Evolutionary conservation across 2,113 vertebrate genomes (phyloP).

Genomic region (Coracopsis vasa): DNA sequence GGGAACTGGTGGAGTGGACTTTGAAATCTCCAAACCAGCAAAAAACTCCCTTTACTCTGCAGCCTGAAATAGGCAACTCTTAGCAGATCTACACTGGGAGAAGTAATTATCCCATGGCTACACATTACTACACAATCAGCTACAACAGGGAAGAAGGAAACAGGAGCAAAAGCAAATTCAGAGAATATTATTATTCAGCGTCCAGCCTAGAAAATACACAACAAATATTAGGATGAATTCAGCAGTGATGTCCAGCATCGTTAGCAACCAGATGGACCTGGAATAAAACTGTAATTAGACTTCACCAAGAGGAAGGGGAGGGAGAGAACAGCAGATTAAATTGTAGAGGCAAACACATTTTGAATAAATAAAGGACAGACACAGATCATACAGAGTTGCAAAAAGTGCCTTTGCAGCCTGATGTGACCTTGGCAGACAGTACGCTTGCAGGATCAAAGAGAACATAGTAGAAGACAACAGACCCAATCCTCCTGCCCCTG

Average conservation of each 20-base stretch:
- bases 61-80: neutral
- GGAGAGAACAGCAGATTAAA: constrained; percentile 58
- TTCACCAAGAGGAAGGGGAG: constrained; percentile 33
- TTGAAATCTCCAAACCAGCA: neutral
- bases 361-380: constrained; percentile 48
- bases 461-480: neutral
- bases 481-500: constrained; percentile 57
- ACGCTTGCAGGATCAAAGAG: constrained; percentile 21
- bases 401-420: constrained; percentile 33
- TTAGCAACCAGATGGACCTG: constrained; percentile 72
- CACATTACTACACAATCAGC: neutral
- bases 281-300: constrained; percentile 70
- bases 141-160: constrained; percentile 54
- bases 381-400: constrained; percentile 5
- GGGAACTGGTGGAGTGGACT: neutral
- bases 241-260: constrained; percentile 41
- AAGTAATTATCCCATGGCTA: neutral
- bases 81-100: neutral
- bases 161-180: constrained; percentile 57
- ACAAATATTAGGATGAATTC: constrained; percentile 54
- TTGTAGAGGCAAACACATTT: constrained; percentile 12
- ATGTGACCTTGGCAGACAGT: neutral
- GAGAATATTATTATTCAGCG: constrained; percentile 48
- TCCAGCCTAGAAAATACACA: constrained; percentile 70
- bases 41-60: neutral